Percentiles rank a stretch among this genome's conserved stretches.
Conservation (phyloP, 2,797 vertebrate species). For the Chlorospingus semifuscus region DNA sequence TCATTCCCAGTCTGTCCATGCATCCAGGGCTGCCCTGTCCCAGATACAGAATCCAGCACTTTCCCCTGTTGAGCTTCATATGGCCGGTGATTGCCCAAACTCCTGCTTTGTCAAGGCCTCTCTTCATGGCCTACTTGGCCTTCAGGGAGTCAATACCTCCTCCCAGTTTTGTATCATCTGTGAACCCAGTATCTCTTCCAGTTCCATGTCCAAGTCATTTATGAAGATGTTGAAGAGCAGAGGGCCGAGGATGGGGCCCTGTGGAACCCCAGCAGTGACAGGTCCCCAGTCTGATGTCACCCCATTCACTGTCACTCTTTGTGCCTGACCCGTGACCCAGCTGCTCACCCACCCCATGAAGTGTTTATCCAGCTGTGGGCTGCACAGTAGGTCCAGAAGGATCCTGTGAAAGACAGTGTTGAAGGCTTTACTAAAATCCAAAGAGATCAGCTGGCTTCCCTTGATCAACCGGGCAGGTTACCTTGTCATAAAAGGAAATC, state of each 20-base stretch:
- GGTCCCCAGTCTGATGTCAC: not conserved
- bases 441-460: not conserved
- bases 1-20: not conserved
- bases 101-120: not conserved
- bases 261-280: not conserved
- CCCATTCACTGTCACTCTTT: not conserved
- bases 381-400: not conserved
- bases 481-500: not conserved
- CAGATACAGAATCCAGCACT: fast-evolving
- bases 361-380: not conserved
- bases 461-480: not conserved
- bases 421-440: not conserved
- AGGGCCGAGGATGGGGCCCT: fast-evolving
- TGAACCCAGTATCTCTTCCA: not conserved
- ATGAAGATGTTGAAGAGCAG: not conserved
- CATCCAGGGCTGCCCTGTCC: not conserved
- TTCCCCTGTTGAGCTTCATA: fast-evolving
- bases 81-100: not conserved
- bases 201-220: fast-evolving
- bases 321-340: fast-evolving
- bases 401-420: not conserved
- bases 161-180: not conserved
- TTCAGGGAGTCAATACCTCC: fast-evolving
- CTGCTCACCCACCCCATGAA: not conserved
- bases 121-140: not conserved